Evolutionary conservation across 1,140 invertebrate species (phyloP).

Genomic region (Drosophila lini): DNA sequence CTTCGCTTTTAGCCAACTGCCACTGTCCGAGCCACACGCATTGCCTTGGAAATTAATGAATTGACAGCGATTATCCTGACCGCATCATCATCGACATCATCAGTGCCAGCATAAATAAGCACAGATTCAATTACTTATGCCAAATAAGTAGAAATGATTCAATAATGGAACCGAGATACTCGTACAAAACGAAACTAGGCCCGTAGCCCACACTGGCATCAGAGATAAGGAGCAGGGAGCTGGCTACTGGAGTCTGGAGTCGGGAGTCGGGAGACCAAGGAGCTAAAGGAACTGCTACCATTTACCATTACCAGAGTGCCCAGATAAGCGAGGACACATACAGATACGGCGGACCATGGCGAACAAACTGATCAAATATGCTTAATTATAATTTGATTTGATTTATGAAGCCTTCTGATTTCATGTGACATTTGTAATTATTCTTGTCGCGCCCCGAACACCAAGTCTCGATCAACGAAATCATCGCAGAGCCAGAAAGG

Average conservation of each 20-base stretch:
- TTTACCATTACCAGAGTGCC: constrained; percentile 60
- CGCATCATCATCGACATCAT: constrained; percentile 66
- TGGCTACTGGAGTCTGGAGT: constrained; percentile 1
- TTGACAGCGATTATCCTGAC: constrained; percentile 72
- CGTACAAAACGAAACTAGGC: constrained; percentile 55
- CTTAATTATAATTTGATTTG: constrained; percentile 84
- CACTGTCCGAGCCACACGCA: constrained; percentile 32
- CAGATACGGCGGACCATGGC: constrained; percentile 37
- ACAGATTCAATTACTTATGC: constrained; percentile 81
- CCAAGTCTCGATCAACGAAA: constrained; percentile 65
- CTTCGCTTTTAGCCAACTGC: neutral
- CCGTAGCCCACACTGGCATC: constrained; percentile 42
- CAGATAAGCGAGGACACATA: constrained; percentile 54
- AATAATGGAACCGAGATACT: constrained; percentile 65
- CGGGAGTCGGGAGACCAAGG: constrained; percentile 14
- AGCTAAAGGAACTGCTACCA: constrained; percentile 36
- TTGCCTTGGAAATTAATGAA: constrained; percentile 72
- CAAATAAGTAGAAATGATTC: constrained; percentile 81
- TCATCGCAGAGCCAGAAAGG: constrained; percentile 45
- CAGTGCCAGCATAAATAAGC: constrained; percentile 71
- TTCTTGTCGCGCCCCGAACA: constrained; percentile 82
- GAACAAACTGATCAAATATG: constrained; percentile 80
- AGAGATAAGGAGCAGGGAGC: constrained; percentile 50
- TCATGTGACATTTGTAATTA: constrained; percentile 84
- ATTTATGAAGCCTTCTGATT: constrained; percentile 83